Evolutionary conservation across 2,888 invertebrate species (phyloP).

Genomic region (Erpobdella octoculata): DNA sequence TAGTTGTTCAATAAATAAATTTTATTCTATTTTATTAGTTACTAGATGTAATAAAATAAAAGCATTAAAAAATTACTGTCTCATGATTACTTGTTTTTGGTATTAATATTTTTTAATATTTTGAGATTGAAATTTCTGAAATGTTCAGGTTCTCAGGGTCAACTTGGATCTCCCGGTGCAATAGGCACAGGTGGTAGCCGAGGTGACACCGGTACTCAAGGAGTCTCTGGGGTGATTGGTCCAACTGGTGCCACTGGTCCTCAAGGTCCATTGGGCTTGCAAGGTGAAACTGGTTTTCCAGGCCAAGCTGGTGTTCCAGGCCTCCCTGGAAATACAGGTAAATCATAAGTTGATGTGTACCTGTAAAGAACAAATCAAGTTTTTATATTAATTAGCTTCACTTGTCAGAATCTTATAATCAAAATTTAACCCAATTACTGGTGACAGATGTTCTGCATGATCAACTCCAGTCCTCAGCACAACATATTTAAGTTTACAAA

Average conservation of each 20-base stretch:
- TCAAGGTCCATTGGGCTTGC: not conserved
- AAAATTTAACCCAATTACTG: no score
- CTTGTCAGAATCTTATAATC: no score
- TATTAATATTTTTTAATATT: not conserved
- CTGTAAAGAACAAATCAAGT: no score
- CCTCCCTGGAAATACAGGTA: not conserved
- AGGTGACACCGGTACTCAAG: not conserved
- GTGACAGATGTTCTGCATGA: no score
- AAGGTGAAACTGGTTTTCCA: slow-evolving; percentile 6
- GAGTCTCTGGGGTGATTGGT: not conserved
- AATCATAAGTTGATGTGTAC: not conserved
- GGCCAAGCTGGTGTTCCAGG: not conserved
- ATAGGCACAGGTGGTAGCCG: slow-evolving; percentile 3
- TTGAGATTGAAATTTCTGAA: not conserved
- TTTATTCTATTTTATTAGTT: slow-evolving; percentile 15
- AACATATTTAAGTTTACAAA: no score
- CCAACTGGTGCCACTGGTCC: slow-evolving; percentile 12
- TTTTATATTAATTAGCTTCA: no score
- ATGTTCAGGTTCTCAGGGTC: slow-evolving; percentile 4
- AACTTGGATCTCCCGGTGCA: slow-evolving; percentile 12
- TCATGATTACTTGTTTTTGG: no score
- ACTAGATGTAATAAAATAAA: slow-evolving; percentile 14
- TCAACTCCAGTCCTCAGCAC: no score
- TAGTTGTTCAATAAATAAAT: no score
- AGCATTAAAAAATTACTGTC: no score